These are phyloP conservation scores for Drosophila sucinea DNA, from an alignment of 1,140 invertebrate genomes.

Conservation along the genomic window DNA sequence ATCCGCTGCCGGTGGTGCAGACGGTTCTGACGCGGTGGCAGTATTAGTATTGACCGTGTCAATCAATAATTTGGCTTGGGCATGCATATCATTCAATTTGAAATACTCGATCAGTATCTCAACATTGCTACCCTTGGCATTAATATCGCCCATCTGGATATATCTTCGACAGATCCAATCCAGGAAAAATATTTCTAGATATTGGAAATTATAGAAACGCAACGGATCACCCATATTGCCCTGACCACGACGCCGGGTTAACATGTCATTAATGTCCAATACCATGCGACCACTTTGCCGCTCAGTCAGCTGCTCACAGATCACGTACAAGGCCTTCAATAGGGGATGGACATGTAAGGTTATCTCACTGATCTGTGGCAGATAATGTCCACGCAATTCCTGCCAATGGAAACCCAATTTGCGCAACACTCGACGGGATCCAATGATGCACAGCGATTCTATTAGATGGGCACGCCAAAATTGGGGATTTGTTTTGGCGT, in stretches of 20 bases:
- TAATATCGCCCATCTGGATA: constrained; percentile 55
- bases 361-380: constrained; percentile 63
- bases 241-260: constrained; percentile 6
- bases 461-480: constrained; percentile 60
- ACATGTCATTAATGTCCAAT: constrained; percentile 46
- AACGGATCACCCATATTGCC: constrained; percentile 33
- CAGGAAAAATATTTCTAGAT: constrained; percentile 73
- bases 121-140: constrained; percentile 51
- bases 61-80: constrained; percentile 46
- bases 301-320: constrained; percentile 67
- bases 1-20: neutral
- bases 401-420: constrained; percentile 63
- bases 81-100: constrained; percentile 65
- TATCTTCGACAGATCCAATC: constrained; percentile 63
- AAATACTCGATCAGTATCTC: constrained; percentile 70
- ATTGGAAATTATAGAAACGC: constrained; percentile 64
- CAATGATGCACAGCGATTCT: constrained; percentile 69
- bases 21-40: neutral
- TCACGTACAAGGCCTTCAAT: constrained; percentile 64
- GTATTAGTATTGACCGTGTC: constrained; percentile 63
- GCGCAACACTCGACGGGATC: constrained; percentile 58
- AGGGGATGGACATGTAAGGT: constrained; percentile 70
- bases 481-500: constrained; percentile 46
- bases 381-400: constrained; percentile 59
- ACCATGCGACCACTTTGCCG: constrained; percentile 61